Evolutionary conservation across 2,797 vertebrate species (phyloP), one percentile per base, ranked within the genome.

Genomic region (Pseudopleuronectes americanus): DNA sequence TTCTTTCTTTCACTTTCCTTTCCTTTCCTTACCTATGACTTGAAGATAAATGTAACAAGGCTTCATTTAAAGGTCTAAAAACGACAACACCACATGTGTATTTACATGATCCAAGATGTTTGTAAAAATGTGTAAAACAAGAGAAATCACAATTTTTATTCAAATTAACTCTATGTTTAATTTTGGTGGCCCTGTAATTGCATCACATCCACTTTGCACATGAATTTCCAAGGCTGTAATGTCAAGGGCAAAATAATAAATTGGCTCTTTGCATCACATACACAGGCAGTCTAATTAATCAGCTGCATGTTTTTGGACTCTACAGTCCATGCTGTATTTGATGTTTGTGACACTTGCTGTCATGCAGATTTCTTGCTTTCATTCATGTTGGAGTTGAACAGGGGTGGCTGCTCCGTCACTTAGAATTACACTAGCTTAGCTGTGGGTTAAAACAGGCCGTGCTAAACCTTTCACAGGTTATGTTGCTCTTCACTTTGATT

Each of bases 351-450:
- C 63, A 69, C 61, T 74, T 60, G 22, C 72, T 74, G 63, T 64
- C 70, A 51, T 64, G 33, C 55, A 12, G 52, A 56, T 78, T 66
- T 68, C 31, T 69, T 64, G 26, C 68, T 64, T 64, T 70, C 48
- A 68, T 71, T 62, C 67, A 66, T 41, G 22, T 68, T 47, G 64
- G 36, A 31, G 48, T 63, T 77, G 57, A 45, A 55, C 49, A 55
- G 19, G 16, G 64, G 41, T 47, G 43, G 55, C n/a, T 74, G 60
- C 79, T 68, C 56, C 60, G 65, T 80, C 73, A 79, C 17, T 85
- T 68, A 62, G 74, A 64, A 61, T 79, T 71, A 76, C 21, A 51
- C 19, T 49, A 64, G 49, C 74, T 76, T 36, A 64, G 47, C 36
- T 49, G 17, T 10, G 24, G 54, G 70, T 76, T 67, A 59, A 56